Conservation (phyloP, 1,140 invertebrate species). For the Drosophila rufa region DNA sequence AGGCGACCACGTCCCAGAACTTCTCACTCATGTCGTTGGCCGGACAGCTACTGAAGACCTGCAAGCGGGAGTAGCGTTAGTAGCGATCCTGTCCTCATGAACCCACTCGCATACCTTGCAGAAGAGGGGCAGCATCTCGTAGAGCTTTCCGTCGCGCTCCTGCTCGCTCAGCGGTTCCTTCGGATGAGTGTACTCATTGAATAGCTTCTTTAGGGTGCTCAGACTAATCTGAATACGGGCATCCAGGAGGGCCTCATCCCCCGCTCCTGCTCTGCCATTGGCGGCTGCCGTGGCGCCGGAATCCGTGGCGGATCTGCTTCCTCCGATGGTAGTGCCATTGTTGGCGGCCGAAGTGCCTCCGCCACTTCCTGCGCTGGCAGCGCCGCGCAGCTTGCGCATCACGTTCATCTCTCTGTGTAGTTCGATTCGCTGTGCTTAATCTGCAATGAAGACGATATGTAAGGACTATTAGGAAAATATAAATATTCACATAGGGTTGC, state of each 20-base stretch:
- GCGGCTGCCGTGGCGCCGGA: constrained; percentile 22
- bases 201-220: constrained; percentile 98
- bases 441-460: constrained; percentile 19
- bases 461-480: background rate
- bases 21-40: constrained; percentile 97
- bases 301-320: constrained; percentile 66
- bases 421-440: constrained; percentile 35
- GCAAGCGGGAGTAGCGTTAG: constrained; percentile 4
- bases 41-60: constrained; percentile 96
- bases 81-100: too few species aligned
- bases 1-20: constrained; percentile 96
- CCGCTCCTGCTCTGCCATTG: constrained; percentile 56
- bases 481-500: too few species aligned
- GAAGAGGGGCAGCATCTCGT: constrained; percentile 99
- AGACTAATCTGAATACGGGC: constrained; percentile 95
- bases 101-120: constrained; percentile 91
- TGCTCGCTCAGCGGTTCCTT: constrained; percentile 91
- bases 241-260: constrained; percentile 86
- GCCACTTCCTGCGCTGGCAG: constrained; percentile 77
- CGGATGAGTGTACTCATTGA: constrained; percentile 96
- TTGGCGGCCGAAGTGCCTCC: constrained; percentile 46
- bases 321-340: constrained; percentile 28
- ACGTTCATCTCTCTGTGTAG: constrained; percentile 89
- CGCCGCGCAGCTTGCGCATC: constrained; percentile 93
- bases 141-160: constrained; percentile 97